Evolutionary conservation across 2,797 vertebrate genomes (phyloP).

Genomic region (Smutsia temminckii): DNA sequence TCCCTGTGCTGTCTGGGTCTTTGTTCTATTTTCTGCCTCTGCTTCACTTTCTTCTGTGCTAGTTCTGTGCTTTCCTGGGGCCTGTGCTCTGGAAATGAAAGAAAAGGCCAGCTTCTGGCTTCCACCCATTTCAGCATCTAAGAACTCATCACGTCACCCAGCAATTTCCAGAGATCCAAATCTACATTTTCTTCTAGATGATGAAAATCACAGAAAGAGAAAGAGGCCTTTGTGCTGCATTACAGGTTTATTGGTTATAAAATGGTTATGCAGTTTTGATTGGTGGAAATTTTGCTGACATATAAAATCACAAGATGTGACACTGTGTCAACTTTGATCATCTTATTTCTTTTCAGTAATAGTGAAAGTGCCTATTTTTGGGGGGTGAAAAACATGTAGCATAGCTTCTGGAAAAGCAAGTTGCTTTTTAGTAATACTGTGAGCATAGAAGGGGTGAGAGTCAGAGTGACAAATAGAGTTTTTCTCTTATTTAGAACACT

Average conservation of each 20-base stretch:
- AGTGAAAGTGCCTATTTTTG: not conserved
- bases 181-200: not conserved
- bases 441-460: not conserved
- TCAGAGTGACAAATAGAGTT: not conserved
- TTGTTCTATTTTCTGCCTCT: not conserved
- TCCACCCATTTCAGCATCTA: not conserved
- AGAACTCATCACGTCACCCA: not conserved
- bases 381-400: not conserved
- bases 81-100: not conserved
- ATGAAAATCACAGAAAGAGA: conserved; percentile 13
- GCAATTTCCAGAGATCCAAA: not conserved
- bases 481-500: conserved; percentile 8
- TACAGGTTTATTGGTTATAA: conserved; percentile 29
- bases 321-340: not conserved
- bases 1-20: not conserved
- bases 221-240: not conserved
- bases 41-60: not conserved
- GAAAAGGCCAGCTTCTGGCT: not conserved
- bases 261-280: not conserved
- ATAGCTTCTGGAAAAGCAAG: conserved; percentile 7
- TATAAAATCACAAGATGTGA: not conserved
- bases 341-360: not conserved
- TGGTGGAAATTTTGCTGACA: conserved; percentile 34
- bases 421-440: not conserved
- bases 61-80: not conserved